Conservation (phyloP, 2,797 vertebrate species). For the Valencia hispanica region DNA sequence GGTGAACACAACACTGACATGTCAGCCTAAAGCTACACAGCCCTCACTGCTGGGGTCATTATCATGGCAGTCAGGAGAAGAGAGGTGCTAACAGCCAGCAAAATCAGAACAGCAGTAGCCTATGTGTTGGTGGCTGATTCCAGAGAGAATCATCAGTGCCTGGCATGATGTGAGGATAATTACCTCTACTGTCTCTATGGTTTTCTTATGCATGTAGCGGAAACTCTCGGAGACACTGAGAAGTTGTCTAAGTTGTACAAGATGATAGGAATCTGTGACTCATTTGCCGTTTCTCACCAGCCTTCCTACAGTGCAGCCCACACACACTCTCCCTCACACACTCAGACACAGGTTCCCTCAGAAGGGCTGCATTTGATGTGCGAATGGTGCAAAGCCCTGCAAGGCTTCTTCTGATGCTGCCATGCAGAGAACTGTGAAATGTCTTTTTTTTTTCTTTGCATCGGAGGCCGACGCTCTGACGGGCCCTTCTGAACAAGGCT, state of each 20-base stretch:
- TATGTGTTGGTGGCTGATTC: conserved; percentile 33
- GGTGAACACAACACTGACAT: conserved; percentile 44
- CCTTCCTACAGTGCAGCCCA: conserved; percentile 5
- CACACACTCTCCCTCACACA: neutral
- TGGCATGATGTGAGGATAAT: conserved; percentile 30
- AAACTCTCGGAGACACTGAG: conserved; percentile 16
- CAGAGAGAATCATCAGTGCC: conserved; percentile 27
- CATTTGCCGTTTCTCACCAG: conserved; percentile 56
- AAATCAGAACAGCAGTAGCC: conserved; percentile 13
- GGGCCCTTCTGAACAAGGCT: conserved; percentile 2
- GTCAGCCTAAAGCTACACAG: conserved; percentile 34
- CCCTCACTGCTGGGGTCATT: conserved; percentile 42
- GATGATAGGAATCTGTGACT: conserved; percentile 51
- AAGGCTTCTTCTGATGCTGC: conserved; percentile 18
- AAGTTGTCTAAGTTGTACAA: conserved; percentile 22
- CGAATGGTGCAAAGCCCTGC: conserved; percentile 10
- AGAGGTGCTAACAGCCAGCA: conserved; percentile 2
- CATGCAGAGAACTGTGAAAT: neutral
- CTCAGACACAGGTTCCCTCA: conserved; percentile 11
- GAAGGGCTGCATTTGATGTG: conserved; percentile 28
- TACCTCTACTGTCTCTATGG: conserved; percentile 10
- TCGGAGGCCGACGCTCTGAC: neutral
- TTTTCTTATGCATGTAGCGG: conserved; percentile 5
- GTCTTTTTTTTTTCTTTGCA: conserved; percentile 10
- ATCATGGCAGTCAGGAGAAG: conserved; percentile 12